Conservation (phyloP, 2,113 vertebrate species). For the Okapia johnstoni region DNA sequence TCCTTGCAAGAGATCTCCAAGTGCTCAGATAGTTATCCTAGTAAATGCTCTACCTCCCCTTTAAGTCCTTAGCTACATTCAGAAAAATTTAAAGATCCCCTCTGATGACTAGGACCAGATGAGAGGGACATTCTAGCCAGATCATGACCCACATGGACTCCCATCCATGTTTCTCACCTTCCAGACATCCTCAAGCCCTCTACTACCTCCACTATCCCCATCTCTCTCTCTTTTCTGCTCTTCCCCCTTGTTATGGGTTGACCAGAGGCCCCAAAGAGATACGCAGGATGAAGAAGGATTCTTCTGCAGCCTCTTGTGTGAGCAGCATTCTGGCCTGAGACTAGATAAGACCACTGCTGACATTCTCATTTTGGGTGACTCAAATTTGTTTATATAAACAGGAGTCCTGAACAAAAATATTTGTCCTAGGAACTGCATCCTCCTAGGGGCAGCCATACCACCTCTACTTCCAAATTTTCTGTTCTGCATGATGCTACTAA, state of each 20-base stretch:
- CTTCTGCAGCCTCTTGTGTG: not conserved
- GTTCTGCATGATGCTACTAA: not conserved
- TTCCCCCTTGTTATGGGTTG: not conserved
- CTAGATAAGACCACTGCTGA: no score
- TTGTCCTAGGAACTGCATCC: not conserved
- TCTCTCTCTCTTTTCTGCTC: no score
- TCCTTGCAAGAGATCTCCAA: not conserved
- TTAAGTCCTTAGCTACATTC: not conserved
- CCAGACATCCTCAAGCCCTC: not conserved
- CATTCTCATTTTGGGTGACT: not conserved
- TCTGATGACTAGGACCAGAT: not conserved
- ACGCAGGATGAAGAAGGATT: rapidly evolving
- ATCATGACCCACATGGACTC: not conserved
- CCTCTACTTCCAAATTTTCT: not conserved
- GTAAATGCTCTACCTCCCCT: not conserved
- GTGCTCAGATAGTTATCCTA: not conserved
- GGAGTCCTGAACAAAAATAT: not conserved
- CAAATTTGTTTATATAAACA: not conserved
- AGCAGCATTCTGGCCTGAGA: not conserved
- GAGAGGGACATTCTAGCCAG: not conserved
- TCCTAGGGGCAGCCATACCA: not conserved
- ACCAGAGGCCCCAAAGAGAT: not conserved
- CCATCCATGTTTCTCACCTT: not conserved
- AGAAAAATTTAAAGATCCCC: not conserved
- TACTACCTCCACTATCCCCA: not conserved